Conservation (phyloP, 1,140 invertebrate species). For the Meloidogyne exigua region DNA sequence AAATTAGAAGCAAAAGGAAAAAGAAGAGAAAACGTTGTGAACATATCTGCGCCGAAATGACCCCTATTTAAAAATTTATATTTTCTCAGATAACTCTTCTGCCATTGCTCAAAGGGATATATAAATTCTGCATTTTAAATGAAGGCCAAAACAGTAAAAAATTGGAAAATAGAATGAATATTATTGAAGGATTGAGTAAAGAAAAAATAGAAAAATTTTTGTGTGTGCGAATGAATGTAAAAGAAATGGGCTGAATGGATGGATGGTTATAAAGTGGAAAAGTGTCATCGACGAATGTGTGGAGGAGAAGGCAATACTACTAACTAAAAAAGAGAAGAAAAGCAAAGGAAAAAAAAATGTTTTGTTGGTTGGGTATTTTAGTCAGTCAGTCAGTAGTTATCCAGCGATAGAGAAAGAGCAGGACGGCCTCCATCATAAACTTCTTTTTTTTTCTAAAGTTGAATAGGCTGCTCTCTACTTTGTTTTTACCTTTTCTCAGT, state of each 20-base stretch:
- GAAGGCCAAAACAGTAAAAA: slow-evolving; percentile 4
- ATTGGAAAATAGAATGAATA: neutral
- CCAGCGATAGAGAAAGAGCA: neutral
- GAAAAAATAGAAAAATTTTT: neutral
- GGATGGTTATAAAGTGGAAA: neutral
- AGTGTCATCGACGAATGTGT: neutral
- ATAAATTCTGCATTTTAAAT: neutral
- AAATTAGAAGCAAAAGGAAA: neutral
- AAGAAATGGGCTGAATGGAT: neutral
- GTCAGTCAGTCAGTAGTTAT: neutral
- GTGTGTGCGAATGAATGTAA: neutral
- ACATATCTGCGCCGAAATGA: neutral
- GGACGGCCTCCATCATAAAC: too few species aligned
- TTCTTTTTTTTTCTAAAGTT: too few species aligned
- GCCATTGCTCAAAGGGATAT: neutral
- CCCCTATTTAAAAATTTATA: neutral
- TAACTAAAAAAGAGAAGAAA: neutral
- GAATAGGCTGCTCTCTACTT: neutral
- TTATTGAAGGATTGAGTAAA: neutral
- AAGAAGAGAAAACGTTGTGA: neutral
- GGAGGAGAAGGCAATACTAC: neutral
- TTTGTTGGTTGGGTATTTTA: neutral
- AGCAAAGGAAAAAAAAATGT: neutral
- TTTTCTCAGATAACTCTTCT: neutral
- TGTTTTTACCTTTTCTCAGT: neutral